phyloP scores from a whole-genome alignment of 1,140 invertebrate species.

The Brachystomella parvula region DNA sequence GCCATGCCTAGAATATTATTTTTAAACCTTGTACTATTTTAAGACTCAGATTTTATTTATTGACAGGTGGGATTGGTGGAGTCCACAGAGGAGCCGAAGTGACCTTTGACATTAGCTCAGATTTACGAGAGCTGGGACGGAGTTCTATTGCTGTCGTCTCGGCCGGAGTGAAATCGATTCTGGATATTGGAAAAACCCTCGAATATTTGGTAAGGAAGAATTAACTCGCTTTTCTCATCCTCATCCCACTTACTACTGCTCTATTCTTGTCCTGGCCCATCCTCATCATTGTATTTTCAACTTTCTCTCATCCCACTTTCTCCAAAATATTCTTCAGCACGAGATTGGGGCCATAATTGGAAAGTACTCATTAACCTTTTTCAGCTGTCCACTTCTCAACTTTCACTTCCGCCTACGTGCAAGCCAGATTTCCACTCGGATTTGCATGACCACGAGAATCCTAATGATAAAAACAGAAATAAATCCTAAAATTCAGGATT shows the following conservation, averaged over 20 bases:
- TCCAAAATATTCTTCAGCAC: too few species aligned
- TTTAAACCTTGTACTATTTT: background rate
- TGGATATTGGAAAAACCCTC: constrained; percentile 87
- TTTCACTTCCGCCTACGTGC: too few species aligned
- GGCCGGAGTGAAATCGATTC: constrained; percentile 92
- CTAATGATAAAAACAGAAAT: too few species aligned
- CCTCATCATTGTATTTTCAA: too few species aligned
- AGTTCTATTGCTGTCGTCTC: constrained; percentile 84
- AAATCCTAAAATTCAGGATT: too few species aligned
- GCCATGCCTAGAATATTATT: too few species aligned
- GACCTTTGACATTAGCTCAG: constrained; percentile 89
- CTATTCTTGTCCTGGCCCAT: too few species aligned
- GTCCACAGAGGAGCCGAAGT: constrained; percentile 81
- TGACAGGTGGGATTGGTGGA: constrained; percentile 70
- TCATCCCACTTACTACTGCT: background rate
- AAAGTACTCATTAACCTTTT: too few species aligned
- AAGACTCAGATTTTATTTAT: background rate
- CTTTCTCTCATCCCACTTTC: background rate
- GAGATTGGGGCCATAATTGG: too few species aligned
- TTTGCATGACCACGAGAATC: too few species aligned
- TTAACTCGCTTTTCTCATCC: background rate
- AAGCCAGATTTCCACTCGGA: too few species aligned
- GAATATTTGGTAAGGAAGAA: constrained; percentile 70
- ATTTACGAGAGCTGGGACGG: constrained; percentile 71
- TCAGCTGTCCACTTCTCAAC: too few species aligned